Evolutionary conservation across 2,797 vertebrate genomes (phyloP).

Genomic region (Hemibagrus guttatus): DNA sequence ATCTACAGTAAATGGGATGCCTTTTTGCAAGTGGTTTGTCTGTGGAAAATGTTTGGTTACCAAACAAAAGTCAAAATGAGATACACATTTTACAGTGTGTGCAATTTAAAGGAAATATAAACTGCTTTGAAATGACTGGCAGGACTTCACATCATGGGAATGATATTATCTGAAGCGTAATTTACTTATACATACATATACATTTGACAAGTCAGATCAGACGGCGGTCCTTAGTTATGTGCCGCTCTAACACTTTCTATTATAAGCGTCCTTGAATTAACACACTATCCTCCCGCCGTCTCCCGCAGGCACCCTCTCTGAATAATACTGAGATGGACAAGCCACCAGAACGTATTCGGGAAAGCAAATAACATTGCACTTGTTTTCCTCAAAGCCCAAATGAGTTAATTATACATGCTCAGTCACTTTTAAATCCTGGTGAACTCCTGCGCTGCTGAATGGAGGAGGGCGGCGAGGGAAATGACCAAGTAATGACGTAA

Average conservation of each 20-base stretch:
- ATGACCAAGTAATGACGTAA: conserved; percentile 66
- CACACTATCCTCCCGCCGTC: conserved; percentile 7
- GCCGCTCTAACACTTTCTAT: not conserved
- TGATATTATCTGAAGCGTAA: not conserved
- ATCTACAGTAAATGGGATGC: not conserved
- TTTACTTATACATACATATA: not conserved
- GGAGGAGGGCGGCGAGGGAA: conserved; percentile 48
- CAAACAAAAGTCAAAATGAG: not conserved
- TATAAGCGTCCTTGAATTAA: conserved; percentile 4
- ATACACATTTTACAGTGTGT: not conserved
- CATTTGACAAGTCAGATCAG: not conserved
- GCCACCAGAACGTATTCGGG: conserved; percentile 26
- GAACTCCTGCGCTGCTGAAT: conserved; percentile 44
- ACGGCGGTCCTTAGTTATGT: not conserved
- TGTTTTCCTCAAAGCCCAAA: conserved; percentile 54
- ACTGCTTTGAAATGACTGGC: conserved; percentile 10
- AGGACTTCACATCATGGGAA: not conserved
- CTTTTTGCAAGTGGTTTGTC: not conserved
- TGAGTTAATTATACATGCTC: conserved; percentile 50
- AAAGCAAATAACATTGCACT: conserved; percentile 49
- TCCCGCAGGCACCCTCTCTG: not conserved
- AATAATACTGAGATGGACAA: not conserved
- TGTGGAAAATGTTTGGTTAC: not conserved
- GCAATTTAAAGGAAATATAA: not conserved
- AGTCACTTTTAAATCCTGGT: conserved; percentile 43